phyloP scores from a whole-genome alignment of 2,797 vertebrate genomes.

The Tragopan temminckii region DNA sequence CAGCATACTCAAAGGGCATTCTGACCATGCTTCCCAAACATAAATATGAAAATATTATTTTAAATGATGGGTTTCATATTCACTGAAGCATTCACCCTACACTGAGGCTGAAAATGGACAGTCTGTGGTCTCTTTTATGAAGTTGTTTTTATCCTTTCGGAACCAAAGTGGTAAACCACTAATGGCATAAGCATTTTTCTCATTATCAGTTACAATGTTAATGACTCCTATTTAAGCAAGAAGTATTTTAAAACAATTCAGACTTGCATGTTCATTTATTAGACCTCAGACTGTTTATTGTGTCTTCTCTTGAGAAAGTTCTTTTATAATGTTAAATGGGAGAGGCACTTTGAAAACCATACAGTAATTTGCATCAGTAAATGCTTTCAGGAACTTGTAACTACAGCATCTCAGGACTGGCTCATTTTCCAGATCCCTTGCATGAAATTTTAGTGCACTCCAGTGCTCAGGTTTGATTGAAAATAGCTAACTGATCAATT shows the following conservation, averaged over 20 bases:
- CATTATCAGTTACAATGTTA: constrained; percentile 72
- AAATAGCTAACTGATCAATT: not conserved
- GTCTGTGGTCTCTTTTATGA: constrained; percentile 61
- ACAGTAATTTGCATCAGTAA: constrained; percentile 40
- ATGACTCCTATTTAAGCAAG: constrained; percentile 57
- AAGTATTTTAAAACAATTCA: constrained; percentile 52
- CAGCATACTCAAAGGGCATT: not conserved
- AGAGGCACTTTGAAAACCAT: constrained; percentile 10
- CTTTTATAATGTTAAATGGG: constrained; percentile 38
- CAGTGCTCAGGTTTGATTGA: not conserved
- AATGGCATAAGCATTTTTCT: constrained; percentile 61
- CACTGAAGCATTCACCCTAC: not conserved
- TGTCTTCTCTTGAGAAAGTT: constrained; percentile 28
- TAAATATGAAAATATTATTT: constrained; percentile 34
- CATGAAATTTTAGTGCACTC: constrained; percentile 21
- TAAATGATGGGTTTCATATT: constrained; percentile 46
- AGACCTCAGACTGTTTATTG: constrained; percentile 40
- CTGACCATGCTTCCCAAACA: not conserved
- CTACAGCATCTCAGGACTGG: constrained; percentile 8
- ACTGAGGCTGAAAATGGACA: constrained; percentile 59
- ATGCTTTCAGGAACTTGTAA: constrained; percentile 21
- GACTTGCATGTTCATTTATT: constrained; percentile 26
- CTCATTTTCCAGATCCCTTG: constrained; percentile 27
- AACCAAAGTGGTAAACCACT: constrained; percentile 73
- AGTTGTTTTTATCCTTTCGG: constrained; percentile 45